Base-by-base conservation (phyloP, 2,797 vertebrate genomes). In the Gymnodraco acuticeps region DNA sequence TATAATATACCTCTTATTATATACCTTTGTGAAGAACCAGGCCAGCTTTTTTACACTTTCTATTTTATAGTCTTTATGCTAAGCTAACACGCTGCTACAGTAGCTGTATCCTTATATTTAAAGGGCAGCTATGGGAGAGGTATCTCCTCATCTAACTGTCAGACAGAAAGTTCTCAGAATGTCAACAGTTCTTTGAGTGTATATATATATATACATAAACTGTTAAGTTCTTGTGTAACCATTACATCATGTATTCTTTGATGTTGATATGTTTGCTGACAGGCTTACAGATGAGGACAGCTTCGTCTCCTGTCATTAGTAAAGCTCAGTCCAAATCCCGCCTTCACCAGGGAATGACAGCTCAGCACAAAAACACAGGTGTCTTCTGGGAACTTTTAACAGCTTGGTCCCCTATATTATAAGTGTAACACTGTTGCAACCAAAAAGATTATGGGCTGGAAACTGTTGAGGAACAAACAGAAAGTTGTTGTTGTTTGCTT, bases 221-320 rank as follows among this genome's bases (percentile, higher is more conserved):
- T 38, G 8, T 27, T 27, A 27, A 27, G 0, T 43, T 10, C 42
- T 42, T 27, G 51, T 66, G 48, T 51, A 58, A 70, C 20, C 42
- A 4, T 54, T 3, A 27, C 59, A 20, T 71, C 47, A 50, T 76
- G 19, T 63, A 13, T 58, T 62, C 19, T 73, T 71, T 84, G 27
- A 27, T 86, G 71, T 90, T 56, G 19, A 45, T 86, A 70, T 93
- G 82, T 92, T 38, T 88, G 80, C 81, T 80, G 73, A 85, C 93
- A 96, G 95, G 93, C 75, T 94, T 95, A 90, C 91, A 84, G 93
- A 93, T 92, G 91, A 93, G 92, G 93, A 92, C 93, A 64, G 69
- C 92, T 76, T 90, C 92, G 67, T 89, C 94, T 17, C 94, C 84
- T 80, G 87, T 84, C 79, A 86, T 94, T 92, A 91, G 81, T 88